These are phyloP conservation scores for Zapornia atra DNA, from an alignment of 2,113 vertebrate species.

Conservation along the genomic window DNA sequence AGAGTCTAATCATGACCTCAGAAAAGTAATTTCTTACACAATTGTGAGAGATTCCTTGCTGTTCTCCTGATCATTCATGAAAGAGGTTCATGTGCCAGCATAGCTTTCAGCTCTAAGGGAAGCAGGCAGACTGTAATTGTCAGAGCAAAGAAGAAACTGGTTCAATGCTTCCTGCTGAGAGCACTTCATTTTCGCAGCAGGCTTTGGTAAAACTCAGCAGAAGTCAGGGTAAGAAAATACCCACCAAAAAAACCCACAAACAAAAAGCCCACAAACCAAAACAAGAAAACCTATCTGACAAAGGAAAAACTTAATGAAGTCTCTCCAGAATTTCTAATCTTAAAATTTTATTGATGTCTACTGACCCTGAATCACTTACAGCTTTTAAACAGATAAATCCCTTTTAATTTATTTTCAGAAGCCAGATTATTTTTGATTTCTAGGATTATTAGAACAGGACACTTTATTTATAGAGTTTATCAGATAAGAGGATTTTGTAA, in stretches of 20 bases:
- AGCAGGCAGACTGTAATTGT: neutral
- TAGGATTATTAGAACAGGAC: neutral
- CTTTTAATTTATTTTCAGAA: neutral
- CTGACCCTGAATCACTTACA: neutral
- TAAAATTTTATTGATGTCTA: neutral
- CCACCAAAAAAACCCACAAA: neutral
- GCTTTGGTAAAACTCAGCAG: neutral
- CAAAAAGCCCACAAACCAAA: neutral
- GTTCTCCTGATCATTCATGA: neutral
- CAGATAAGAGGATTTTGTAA: neutral
- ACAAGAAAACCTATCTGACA: neutral
- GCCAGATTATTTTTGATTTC: neutral
- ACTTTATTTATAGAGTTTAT: neutral
- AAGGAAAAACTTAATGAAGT: neutral
- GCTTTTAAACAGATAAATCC: rapidly evolving
- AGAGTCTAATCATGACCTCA: neutral
- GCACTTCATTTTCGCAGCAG: neutral
- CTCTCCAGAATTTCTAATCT: neutral
- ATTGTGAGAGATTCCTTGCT: neutral
- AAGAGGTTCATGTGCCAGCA: neutral
- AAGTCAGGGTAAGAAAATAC: neutral
- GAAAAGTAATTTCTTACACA: neutral
- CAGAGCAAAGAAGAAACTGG: neutral
- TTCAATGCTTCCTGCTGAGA: neutral
- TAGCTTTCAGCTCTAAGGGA: neutral